A percentile compares a stretch with the other conserved stretches of the same genome.
Conservation (phyloP, 2,113 vertebrate genomes). For the Petrocephalus microphthalmus region DNA sequence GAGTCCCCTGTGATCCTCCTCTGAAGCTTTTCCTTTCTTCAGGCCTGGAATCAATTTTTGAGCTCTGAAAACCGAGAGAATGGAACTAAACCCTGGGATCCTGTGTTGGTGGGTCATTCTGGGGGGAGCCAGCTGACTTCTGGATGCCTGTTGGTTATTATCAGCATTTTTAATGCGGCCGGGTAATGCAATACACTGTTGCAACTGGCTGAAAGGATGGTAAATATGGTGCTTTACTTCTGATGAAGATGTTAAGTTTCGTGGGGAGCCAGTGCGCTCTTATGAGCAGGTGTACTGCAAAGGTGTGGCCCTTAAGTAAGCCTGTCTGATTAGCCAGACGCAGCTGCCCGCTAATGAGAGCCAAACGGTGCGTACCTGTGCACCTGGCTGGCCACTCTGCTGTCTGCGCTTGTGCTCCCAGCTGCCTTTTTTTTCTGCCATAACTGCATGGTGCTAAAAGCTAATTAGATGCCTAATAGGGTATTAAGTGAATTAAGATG, state of each 20-base stretch:
- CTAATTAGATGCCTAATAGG: background rate
- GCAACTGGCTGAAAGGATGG: background rate
- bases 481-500: background rate
- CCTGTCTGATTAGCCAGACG: no score
- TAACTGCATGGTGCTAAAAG: background rate
- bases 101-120: background rate
- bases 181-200: background rate
- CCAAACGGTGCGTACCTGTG: background rate
- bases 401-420: background rate
- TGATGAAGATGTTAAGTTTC: background rate
- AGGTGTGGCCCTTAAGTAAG: background rate
- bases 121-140: background rate
- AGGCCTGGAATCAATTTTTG: background rate
- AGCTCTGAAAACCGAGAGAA: background rate
- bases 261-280: background rate
- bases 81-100: background rate
- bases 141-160: background rate
- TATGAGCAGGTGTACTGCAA: background rate
- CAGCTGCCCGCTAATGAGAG: background rate
- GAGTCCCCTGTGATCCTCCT: background rate
- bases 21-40: constrained; percentile 2
- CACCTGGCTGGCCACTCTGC: background rate
- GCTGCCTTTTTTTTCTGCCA: background rate
- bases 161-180: background rate
- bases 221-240: background rate